Conservation (phyloP, 2,888 invertebrate genomes). For the Maniola hyperantus region DNA sequence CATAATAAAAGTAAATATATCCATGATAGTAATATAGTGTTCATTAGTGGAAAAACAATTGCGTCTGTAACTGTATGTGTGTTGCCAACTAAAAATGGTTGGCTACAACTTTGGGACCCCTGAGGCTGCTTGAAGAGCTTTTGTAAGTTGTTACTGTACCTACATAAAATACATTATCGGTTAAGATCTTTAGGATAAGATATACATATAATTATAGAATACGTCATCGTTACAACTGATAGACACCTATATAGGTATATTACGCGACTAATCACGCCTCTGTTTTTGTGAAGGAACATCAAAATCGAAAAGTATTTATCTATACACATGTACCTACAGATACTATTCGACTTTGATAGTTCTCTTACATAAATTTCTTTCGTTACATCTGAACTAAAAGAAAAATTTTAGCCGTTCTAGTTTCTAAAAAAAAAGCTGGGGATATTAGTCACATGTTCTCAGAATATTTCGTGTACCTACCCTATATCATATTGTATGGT, state of each 20-base stretch:
- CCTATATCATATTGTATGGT: not conserved
- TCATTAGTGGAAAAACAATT: not conserved
- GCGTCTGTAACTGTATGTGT: slow-evolving; percentile 2
- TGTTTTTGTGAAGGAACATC: no score
- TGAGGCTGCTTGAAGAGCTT: slow-evolving; percentile 7
- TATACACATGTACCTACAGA: no score
- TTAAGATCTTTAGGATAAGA: slow-evolving; percentile 5
- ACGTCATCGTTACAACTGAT: no score
- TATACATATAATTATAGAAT: not conserved
- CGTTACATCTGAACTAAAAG: no score
- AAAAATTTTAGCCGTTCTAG: slow-evolving; percentile 10
- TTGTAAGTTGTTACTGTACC: not conserved
- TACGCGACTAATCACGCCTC: no score
- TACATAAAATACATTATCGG: not conserved
- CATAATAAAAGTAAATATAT: not conserved
- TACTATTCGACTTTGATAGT: no score
- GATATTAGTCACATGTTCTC: slow-evolving; percentile 12
- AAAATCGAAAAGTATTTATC: no score
- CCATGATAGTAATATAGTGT: not conserved
- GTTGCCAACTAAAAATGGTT: not conserved
- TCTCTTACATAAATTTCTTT: no score
- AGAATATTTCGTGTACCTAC: slow-evolving; percentile 1
- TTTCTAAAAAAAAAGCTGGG: slow-evolving; percentile 1
- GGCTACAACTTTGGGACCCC: slow-evolving; percentile 5
- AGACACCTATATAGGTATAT: no score